phyloP scores from a whole-genome alignment of 2,797 vertebrate genomes.

The Acestrorhynchus altus region DNA sequence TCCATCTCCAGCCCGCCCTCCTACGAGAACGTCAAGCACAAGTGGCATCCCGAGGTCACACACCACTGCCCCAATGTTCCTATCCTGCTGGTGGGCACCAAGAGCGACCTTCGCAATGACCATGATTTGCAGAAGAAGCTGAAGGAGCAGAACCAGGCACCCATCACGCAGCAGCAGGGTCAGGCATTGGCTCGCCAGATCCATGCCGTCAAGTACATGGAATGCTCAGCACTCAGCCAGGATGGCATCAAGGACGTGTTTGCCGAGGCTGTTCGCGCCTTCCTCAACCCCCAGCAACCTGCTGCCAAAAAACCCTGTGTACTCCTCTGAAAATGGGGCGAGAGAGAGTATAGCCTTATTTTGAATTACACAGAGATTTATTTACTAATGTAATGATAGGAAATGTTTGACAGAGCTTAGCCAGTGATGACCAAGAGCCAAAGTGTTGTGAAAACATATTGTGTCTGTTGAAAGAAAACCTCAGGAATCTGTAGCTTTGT shows the following conservation, averaged over 20 bases:
- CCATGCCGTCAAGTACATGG: slow-evolving; percentile 87
- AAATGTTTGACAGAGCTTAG: slow-evolving; percentile 15
- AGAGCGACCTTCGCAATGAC: slow-evolving; percentile 87
- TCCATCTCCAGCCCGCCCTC: slow-evolving; percentile 81
- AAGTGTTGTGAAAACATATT: slow-evolving; percentile 34
- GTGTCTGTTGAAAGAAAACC: neutral
- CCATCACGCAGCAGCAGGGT: slow-evolving; percentile 86
- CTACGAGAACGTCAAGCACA: slow-evolving; percentile 82
- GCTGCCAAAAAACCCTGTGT: slow-evolving; percentile 79
- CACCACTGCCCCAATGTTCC: slow-evolving; percentile 90
- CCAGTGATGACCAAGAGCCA: slow-evolving; percentile 13
- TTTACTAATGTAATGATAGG: slow-evolving; percentile 31
- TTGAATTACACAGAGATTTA: slow-evolving; percentile 23
- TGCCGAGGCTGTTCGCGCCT: slow-evolving; percentile 83
- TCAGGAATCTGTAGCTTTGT: neutral
- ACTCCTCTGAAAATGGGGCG: slow-evolving; percentile 80
- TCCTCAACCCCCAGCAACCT: slow-evolving; percentile 82
- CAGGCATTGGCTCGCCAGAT: slow-evolving; percentile 85
- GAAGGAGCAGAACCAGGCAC: slow-evolving; percentile 89
- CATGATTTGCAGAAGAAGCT: slow-evolving; percentile 86
- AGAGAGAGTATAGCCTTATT: slow-evolving; percentile 40
- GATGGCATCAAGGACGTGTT: slow-evolving; percentile 91
- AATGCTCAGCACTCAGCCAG: slow-evolving; percentile 89
- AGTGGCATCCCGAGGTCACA: slow-evolving; percentile 85
- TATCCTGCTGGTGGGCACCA: slow-evolving; percentile 89